Conservation (phyloP, 1,140 invertebrate species). For the Diachasma alloeum region DNA sequence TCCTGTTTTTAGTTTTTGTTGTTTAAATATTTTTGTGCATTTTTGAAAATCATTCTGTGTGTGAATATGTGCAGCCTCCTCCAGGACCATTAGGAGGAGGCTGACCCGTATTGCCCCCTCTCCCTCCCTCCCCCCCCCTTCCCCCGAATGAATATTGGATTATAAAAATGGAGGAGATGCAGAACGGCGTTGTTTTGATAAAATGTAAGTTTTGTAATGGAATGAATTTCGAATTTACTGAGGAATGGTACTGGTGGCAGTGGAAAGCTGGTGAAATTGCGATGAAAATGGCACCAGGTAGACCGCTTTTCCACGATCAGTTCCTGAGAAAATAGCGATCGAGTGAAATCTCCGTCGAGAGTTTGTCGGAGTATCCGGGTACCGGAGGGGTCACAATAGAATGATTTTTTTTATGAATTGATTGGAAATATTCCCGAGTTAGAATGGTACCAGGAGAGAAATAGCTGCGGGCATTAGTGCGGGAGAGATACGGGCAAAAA, state of each 20-base stretch:
- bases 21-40: not conserved
- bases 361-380: not conserved
- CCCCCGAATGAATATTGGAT: not conserved
- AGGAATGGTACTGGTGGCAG: not conserved
- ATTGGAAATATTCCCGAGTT: no score
- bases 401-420: no score
- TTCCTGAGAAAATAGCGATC: not conserved
- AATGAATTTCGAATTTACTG: not conserved
- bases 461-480: no score
- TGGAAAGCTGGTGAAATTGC: not conserved
- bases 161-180: constrained; percentile 57
- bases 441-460: no score
- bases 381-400: no score
- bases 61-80: constrained; percentile 22
- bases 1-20: not conserved
- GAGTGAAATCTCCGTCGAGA: not conserved
- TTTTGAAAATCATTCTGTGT: not conserved
- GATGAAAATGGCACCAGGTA: not conserved
- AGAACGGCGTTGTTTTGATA: constrained; percentile 63
- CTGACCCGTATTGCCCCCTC: constrained; percentile 8
- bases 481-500: not conserved
- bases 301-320: not conserved
- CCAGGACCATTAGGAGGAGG: not conserved
- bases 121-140: not conserved
- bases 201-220: constrained; percentile 58